Conservation (phyloP, 1,140 invertebrate species). For the Polyergus mexicanus region DNA sequence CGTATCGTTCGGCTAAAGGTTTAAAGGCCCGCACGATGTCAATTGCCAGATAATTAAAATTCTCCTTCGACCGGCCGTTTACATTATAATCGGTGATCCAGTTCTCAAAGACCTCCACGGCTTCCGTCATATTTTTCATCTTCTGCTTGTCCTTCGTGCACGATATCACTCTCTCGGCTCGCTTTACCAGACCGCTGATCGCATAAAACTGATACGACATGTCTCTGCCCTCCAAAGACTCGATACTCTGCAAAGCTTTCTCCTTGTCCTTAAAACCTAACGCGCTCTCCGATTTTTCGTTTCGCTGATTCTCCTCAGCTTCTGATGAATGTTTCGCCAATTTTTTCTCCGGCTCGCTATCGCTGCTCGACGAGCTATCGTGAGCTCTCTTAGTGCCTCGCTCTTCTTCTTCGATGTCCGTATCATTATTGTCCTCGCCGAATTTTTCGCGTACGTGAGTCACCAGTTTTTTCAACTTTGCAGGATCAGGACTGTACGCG, state of each 20-base stretch:
- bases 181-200: constrained; percentile 72
- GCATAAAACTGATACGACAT: constrained; percentile 75
- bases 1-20: constrained; percentile 78
- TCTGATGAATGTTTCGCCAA: constrained; percentile 25
- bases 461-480: constrained; percentile 81
- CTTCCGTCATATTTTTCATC: constrained; percentile 80
- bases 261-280: constrained; percentile 77
- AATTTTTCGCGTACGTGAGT: constrained; percentile 76
- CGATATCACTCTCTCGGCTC: constrained; percentile 77
- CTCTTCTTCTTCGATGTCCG: constrained; percentile 24
- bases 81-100: constrained; percentile 84
- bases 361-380: constrained; percentile 39
- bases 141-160: constrained; percentile 79
- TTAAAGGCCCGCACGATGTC: constrained; percentile 80
- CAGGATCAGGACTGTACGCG: constrained; percentile 81
- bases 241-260: constrained; percentile 72
- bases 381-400: constrained; percentile 46
- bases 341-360: constrained; percentile 67
- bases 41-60: constrained; percentile 81
- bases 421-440: constrained; percentile 33
- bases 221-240: constrained; percentile 74
- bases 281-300: constrained; percentile 54
- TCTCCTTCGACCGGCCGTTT: constrained; percentile 80
- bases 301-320: constrained; percentile 27
- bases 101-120: constrained; percentile 81